Conservation (phyloP, 2,797 vertebrate genomes). For the Thalassophryne amazonica region DNA sequence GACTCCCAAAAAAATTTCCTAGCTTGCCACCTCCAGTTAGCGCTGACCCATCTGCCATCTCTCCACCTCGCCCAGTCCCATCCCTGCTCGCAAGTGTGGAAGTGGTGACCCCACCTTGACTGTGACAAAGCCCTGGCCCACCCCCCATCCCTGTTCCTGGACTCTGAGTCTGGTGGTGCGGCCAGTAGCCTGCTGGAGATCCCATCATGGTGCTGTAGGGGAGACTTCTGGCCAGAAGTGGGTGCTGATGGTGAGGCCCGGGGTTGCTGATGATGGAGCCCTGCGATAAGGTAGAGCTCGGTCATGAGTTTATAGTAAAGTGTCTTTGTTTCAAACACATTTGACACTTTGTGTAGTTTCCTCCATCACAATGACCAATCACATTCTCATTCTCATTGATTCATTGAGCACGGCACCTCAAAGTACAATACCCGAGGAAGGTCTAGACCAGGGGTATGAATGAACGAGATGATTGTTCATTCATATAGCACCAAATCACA, state of each 20-base stretch:
- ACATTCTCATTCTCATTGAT: too few relatives aligned
- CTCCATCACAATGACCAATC: too few relatives aligned
- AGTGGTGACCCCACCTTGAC: slow-evolving; percentile 61
- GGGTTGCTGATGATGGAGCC: slow-evolving; percentile 94
- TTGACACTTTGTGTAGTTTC: too few relatives aligned
- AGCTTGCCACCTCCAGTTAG: slow-evolving; percentile 76
- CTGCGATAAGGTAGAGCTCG: slow-evolving; percentile 57
- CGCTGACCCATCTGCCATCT: slow-evolving; percentile 54
- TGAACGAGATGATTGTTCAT: too few relatives aligned
- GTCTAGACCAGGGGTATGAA: too few relatives aligned
- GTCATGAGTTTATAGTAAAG: too few relatives aligned
- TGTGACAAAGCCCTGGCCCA: slow-evolving; percentile 88
- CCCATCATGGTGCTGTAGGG: slow-evolving; percentile 65
- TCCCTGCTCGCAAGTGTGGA: slow-evolving; percentile 64
- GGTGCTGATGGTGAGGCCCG: slow-evolving; percentile 85
- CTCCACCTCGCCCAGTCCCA: slow-evolving; percentile 59
- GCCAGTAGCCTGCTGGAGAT: slow-evolving; percentile 79
- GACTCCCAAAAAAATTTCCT: slow-evolving; percentile 90
- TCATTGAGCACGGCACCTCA: too few relatives aligned
- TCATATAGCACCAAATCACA: too few relatives aligned
- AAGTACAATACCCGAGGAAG: too few relatives aligned
- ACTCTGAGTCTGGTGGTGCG: slow-evolving; percentile 84
- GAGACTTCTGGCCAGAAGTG: slow-evolving; percentile 70
- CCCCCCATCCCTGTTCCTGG: slow-evolving; percentile 83
- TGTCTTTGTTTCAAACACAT: too few relatives aligned